A percentile compares a stretch with the other conserved stretches of the same genome.
Evolutionary conservation across 2,888 invertebrate genomes (phyloP).

Genomic region (Drosophila subquinaria): DNA sequence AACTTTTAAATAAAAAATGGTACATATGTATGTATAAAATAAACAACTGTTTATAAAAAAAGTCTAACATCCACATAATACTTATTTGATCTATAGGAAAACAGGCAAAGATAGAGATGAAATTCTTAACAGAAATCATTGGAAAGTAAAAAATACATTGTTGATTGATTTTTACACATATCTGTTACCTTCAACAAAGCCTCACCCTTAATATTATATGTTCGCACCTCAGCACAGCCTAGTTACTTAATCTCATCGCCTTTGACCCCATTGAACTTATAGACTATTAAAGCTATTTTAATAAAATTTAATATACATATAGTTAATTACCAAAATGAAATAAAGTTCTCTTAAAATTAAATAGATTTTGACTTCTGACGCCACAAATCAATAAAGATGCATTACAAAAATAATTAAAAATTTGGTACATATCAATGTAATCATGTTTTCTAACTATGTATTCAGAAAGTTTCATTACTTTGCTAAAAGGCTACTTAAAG

Average conservation of each 20-base stretch:
- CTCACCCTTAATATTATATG: no score
- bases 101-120: no score
- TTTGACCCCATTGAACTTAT: constrained; percentile 1
- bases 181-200: no score
- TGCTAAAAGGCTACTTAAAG: constrained; percentile 2
- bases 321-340: no score
- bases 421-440: background rate
- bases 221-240: no score
- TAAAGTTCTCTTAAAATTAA: background rate
- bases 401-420: background rate
- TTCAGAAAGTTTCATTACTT: background rate
- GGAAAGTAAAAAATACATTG: no score
- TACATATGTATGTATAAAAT: no score
- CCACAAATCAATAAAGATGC: background rate
- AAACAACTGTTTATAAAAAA: no score
- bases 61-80: no score
- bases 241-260: background rate
- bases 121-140: no score
- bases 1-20: background rate
- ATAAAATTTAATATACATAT: background rate
- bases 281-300: background rate
- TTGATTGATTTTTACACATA: no score
- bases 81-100: no score
- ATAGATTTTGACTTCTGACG: background rate
- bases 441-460: background rate